Percentiles rank a stretch among this genome's conserved stretches.
Evolutionary conservation across 2,113 vertebrate genomes (phyloP).

Genomic region (Siniperca knerii): DNA sequence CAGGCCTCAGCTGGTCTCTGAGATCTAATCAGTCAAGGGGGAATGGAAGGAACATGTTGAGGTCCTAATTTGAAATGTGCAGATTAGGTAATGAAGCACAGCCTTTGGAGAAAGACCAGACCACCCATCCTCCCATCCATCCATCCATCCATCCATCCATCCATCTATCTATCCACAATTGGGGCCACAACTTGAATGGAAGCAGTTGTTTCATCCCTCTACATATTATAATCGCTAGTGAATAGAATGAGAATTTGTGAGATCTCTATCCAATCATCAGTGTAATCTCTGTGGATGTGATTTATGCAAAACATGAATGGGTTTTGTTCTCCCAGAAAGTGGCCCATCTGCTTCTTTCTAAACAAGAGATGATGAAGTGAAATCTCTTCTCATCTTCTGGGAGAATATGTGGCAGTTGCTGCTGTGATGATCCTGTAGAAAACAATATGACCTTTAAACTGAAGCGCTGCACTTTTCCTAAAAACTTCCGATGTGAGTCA

Average conservation of each 20-base stretch:
- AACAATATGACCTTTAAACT: background rate
- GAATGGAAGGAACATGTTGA: background rate
- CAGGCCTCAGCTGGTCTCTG: conserved; percentile 46
- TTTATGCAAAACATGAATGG: conserved; percentile 37
- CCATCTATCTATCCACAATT: background rate
- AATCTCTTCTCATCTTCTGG: conserved; percentile 6
- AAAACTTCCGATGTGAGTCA: background rate
- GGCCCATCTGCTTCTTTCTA: conserved; percentile 21
- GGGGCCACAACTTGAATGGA: conserved; percentile 7
- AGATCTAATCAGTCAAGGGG: conserved; percentile 32
- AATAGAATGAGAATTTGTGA: conserved; percentile 10
- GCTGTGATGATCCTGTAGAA: background rate
- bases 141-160: background rate
- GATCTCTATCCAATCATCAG: conserved; percentile 22
- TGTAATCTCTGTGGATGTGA: conserved; percentile 27
- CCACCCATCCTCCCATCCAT: background rate
- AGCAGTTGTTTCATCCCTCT: conserved; percentile 37
- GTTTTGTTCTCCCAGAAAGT: conserved; percentile 19
- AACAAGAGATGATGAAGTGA: conserved; percentile 26
- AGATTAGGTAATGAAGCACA: conserved; percentile 40
- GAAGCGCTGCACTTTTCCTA: background rate
- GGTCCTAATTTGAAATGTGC: conserved; percentile 34
- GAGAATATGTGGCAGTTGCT: background rate
- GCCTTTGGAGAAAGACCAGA: conserved; percentile 29
- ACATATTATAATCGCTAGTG: background rate